Conservation (phyloP, 2,888 invertebrate genomes). For the Tipula lateralis region DNA sequence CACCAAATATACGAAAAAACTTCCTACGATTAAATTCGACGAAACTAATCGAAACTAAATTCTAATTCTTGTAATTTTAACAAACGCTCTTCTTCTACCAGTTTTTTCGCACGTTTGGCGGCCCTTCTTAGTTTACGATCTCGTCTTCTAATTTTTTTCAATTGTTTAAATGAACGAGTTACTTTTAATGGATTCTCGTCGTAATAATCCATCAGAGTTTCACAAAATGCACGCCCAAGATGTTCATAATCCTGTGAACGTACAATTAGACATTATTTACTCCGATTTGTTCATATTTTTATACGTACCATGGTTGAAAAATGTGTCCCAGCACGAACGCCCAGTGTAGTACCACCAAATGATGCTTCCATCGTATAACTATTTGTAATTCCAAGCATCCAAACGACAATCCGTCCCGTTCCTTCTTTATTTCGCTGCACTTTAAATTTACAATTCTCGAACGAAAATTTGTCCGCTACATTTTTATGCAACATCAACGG, state of each 20-base stretch:
- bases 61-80: neutral
- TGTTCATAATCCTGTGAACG: conserved; percentile 63
- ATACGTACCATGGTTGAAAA: conserved; percentile 66
- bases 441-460: conserved; percentile 89
- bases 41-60: neutral
- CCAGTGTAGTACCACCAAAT: conserved; percentile 83
- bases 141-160: conserved; percentile 48
- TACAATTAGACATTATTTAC: neutral
- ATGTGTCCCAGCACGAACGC: conserved; percentile 76
- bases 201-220: conserved; percentile 86
- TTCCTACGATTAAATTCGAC: neutral
- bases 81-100: conserved; percentile 46
- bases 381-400: conserved; percentile 91
- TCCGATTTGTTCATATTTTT: too few species aligned
- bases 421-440: conserved; percentile 92
- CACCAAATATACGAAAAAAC: conserved; percentile 13
- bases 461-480: conserved; percentile 88
- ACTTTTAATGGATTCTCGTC: conserved; percentile 80
- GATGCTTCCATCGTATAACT: conserved; percentile 96
- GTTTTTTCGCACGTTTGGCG: conserved; percentile 47
- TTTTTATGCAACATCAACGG: conserved; percentile 92
- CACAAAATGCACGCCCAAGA: conserved; percentile 85
- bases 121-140: conserved; percentile 49
- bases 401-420: conserved; percentile 88
- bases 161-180: conserved; percentile 46